A percentile compares a stretch with the other conserved stretches of the same genome.
Conservation (phyloP, 2,797 vertebrate genomes). For the Hozukius guyotensis region DNA sequence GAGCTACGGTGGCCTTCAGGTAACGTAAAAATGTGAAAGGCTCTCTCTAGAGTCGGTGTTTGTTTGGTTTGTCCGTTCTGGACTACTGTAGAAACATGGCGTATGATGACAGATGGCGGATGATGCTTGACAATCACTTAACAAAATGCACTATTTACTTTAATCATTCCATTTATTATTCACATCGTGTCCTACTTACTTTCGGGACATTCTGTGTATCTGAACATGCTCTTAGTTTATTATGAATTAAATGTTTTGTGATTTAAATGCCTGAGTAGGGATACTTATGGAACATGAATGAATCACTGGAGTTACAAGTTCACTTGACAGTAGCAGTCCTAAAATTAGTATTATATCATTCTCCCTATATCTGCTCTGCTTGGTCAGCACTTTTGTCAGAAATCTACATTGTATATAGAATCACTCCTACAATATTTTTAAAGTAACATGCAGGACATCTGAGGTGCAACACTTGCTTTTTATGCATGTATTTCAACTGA, state of each 20-base stretch:
- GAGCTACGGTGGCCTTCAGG: no score
- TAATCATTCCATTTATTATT: neutral
- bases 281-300: neutral
- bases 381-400: neutral
- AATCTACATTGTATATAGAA: neutral
- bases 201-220: neutral
- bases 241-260: neutral
- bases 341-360: neutral
- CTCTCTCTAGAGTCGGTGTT: no score
- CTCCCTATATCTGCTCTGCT: neutral
- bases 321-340: neutral
- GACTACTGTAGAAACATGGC: no score
- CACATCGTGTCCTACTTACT: neutral
- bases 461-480: neutral
- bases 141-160: neutral
- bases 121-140: conserved; percentile 4
- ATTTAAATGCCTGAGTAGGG: neutral
- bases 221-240: neutral
- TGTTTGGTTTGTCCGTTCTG: no score
- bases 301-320: neutral
- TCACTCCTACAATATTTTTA: neutral
- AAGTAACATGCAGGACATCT: neutral
- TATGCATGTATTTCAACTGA: neutral
- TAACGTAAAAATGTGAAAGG: no score
- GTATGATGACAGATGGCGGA: neutral